Evolutionary conservation across 2,888 invertebrate species (phyloP), one percentile per base, ranked within the genome.

Genomic region (Apamea sordens): DNA sequence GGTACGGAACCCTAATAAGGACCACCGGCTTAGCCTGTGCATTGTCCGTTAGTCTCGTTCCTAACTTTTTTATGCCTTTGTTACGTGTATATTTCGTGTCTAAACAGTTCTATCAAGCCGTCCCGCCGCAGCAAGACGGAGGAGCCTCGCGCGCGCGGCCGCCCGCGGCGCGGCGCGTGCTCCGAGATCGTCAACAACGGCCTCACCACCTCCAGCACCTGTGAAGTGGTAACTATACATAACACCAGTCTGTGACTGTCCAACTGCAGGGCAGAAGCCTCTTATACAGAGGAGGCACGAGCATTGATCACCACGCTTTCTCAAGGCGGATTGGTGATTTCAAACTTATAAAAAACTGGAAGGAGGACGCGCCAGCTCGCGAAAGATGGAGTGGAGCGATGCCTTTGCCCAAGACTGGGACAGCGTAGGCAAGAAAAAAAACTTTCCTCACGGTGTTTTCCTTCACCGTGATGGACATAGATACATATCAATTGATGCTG

Each of bases 151-250:
- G 67, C 74, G 21, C 86, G 90, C 56, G 89, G 91, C 0, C 88
- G 92, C 0, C 89, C 91, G 36, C 88, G 89, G 24, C 86, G 87
- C 11, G 89, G 79, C 68, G 80, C 74, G 0, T 80, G 89, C 73
- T 93, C 93, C 0, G 93, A 94, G 63, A 93, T 96, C 59, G 91
- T 95, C 86, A 96, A 96, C 91, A 95, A 93, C 61, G 96, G 96
- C 0, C 84, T 93, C 73, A 92, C 93, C 70, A 95, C 95, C 0
- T 84, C 95, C n/a, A 93, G 93, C 56, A 91, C 90, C 68, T 96
- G 96, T 84, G 96, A 95, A 87, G 91, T 96, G 88, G 96, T 96
- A 69, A 90, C 93, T 91, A 68, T 41, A 28, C 18, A 8, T 32
- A 63, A 18, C 32, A 63, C 61, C 8, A 7, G 28, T 2, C 0